These are phyloP conservation scores for Glaucopsyche alexis DNA, from an alignment of 2,888 invertebrate species.

Conservation along the genomic window DNA sequence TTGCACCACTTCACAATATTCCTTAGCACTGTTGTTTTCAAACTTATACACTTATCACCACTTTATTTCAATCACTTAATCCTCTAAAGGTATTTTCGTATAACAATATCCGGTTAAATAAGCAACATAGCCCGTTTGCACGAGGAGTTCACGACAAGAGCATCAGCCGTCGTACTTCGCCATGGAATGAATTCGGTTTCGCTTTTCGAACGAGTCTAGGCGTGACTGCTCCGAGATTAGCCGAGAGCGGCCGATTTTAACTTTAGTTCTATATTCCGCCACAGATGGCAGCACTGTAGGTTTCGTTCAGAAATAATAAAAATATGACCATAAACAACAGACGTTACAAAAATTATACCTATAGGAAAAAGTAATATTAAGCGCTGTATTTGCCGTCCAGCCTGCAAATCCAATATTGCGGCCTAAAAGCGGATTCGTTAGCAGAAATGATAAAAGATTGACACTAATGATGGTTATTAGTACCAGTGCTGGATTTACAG, in stretches of 20 bases:
- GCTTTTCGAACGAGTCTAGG: constrained; percentile 79
- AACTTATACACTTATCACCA: constrained; percentile 42
- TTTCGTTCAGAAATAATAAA: constrained; percentile 47
- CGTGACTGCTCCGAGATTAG: constrained; percentile 72
- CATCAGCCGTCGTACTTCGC: constrained; percentile 77
- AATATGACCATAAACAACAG: not conserved
- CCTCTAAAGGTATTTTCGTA: constrained; percentile 61
- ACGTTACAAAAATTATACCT: not conserved
- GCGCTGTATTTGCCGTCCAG: too few relatives aligned
- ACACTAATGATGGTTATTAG: too few relatives aligned
- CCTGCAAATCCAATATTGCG: too few relatives aligned
- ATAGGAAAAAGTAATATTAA: too few relatives aligned
- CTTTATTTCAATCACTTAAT: constrained; percentile 57
- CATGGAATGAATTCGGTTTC: constrained; percentile 76
- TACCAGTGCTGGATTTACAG: too few relatives aligned
- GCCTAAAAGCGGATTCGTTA: too few relatives aligned
- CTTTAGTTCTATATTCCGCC: constrained; percentile 43
- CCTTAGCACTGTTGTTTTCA: constrained; percentile 60
- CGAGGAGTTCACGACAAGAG: constrained; percentile 73
- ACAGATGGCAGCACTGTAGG: constrained; percentile 53
- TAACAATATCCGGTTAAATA: constrained; percentile 65
- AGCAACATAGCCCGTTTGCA: constrained; percentile 71
- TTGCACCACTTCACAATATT: constrained; percentile 71
- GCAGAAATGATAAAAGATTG: too few relatives aligned
- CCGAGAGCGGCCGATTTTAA: constrained; percentile 61